Evolutionary conservation across 1,140 invertebrate species (phyloP).

Genomic region (Brachionus angularis): DNA sequence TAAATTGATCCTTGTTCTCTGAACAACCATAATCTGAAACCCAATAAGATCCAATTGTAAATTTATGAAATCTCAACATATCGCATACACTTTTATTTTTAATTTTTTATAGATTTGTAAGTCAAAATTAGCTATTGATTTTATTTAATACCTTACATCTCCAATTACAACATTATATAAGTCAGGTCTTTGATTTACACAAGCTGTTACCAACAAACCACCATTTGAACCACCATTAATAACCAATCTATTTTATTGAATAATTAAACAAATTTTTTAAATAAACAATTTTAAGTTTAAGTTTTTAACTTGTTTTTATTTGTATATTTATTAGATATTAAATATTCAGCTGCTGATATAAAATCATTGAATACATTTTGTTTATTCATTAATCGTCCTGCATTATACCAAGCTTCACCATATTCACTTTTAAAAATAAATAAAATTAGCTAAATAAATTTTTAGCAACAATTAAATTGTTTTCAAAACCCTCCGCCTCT

Average conservation of each 20-base stretch:
- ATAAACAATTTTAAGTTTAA: background rate
- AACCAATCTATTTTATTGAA: conserved; percentile 61
- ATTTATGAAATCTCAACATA: conserved; percentile 95
- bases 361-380: conserved; percentile 98
- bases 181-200: conserved; percentile 86
- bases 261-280: background rate
- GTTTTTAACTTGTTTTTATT: conserved; percentile 62
- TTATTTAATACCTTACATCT: conserved; percentile 75
- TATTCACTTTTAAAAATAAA: conserved; percentile 80
- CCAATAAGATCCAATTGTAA: conserved; percentile 96
- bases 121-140: conserved; percentile 44
- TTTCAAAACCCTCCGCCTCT: conserved; percentile 77
- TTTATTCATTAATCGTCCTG: conserved; percentile 81
- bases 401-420: conserved; percentile 93
- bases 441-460: conserved; percentile 45
- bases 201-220: conserved; percentile 82
- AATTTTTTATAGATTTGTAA: too few relatives aligned
- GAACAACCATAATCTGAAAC: conserved; percentile 88
- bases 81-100: conserved; percentile 76
- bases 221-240: conserved; percentile 95
- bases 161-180: conserved; percentile 83
- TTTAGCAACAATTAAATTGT: background rate
- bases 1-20: conserved; percentile 79
- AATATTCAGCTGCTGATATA: conserved; percentile 81
- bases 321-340: conserved; percentile 78